A percentile compares a stretch with the other conserved stretches of the same genome.
phyloP scores from a whole-genome alignment of 2,113 vertebrate species.

The Osmerus mordax region DNA sequence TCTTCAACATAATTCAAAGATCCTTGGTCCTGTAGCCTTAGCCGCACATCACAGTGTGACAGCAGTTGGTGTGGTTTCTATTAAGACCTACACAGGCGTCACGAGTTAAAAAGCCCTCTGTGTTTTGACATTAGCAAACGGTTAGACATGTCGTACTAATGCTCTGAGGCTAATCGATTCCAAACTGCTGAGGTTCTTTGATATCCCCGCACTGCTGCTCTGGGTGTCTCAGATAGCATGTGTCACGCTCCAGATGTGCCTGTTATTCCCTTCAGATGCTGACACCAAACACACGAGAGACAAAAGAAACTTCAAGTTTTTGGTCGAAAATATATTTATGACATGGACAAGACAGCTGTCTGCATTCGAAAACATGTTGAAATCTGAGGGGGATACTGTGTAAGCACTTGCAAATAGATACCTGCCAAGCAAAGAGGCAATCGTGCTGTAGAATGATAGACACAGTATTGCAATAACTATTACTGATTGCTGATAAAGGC shows the following conservation, averaged over 20 bases:
- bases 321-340: neutral
- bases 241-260: slow-evolving; percentile 39
- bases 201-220: slow-evolving; percentile 25
- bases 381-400: too few relatives aligned
- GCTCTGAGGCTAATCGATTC: slow-evolving; percentile 33
- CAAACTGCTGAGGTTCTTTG: slow-evolving; percentile 30
- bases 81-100: slow-evolving; percentile 11
- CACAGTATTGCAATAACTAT: too few relatives aligned
- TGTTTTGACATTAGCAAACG: slow-evolving; percentile 36
- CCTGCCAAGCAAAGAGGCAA: too few relatives aligned
- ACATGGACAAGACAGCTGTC: neutral
- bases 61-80: slow-evolving; percentile 2
- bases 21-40: neutral
- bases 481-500: too few relatives aligned
- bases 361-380: too few relatives aligned
- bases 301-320: neutral
- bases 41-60: neutral
- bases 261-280: slow-evolving; percentile 21
- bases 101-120: slow-evolving; percentile 11
- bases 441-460: too few relatives aligned
- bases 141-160: slow-evolving; percentile 27
- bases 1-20: neutral
- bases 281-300: slow-evolving; percentile 1
- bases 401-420: too few relatives aligned
- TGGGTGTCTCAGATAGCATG: slow-evolving; percentile 9